Evolutionary conservation across 2,888 invertebrate genomes (phyloP), one percentile per base, ranked within the genome.

Genomic region (Selenia dentaria): DNA sequence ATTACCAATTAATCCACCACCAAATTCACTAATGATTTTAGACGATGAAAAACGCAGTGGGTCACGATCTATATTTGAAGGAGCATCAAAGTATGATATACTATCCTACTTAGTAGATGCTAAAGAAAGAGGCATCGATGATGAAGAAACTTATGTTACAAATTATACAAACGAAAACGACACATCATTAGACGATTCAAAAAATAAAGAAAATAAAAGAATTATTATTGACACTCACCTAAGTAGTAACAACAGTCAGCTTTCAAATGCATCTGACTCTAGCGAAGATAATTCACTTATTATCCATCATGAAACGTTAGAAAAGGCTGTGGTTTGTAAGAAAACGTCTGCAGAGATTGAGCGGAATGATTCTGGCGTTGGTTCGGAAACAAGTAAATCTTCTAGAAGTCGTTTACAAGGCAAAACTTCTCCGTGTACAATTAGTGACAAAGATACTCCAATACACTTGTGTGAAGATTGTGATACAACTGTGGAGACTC

Each of bases 311-410:
- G 88, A 93, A n/a, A 71, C 80, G 24, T 81, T 90, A 46, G 93
- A 93, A 56, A 93, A 93, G 57, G 78, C 87, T 28, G 70, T 85
- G 8, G 76, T 88, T 6, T 92, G 86, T 59, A 93, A 93, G 61
- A 94, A 93, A 64, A 86, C 92, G 18, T 90, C 92, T 5, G 93
- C 94, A 2, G 97, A 97, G 78, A 95, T 97, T 59, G 97, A 97
- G 87, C 92, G 98, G 57, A 97, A 97, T 70, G 97, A 97, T 79
- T 97, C 97, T 10, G 98, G 97, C 1, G 97, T 97, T 1, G 97
- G 97, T 34, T 97, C 97, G 2, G 97, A 97, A 80, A 97, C 97
- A 4, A 96, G 96, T 75, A 96, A 96, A 77, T 95, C 96, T 43
- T 96, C 96, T 42, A 92, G 96, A 64, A 96, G 95, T 75, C 92